These are phyloP conservation scores for Zonotrichia albicollis DNA, from an alignment of 2,797 vertebrate genomes.

Conservation along the genomic window DNA sequence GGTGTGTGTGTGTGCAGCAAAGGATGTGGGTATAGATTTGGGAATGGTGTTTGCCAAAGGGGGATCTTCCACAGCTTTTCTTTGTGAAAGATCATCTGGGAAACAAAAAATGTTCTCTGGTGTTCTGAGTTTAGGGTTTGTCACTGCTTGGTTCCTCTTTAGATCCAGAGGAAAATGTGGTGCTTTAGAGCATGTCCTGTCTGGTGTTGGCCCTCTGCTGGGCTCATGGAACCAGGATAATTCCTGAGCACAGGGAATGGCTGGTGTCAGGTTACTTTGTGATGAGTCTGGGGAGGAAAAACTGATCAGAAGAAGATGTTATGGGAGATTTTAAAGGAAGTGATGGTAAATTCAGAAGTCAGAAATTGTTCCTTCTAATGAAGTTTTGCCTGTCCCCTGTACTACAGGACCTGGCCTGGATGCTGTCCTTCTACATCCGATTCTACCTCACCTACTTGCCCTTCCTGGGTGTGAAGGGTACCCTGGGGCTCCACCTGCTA, in stretches of 20 bases:
- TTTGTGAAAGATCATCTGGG: not conserved
- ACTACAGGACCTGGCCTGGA: conserved; percentile 89
- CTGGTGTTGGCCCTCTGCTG: not conserved
- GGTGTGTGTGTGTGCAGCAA: not conserved
- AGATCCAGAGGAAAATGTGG: not conserved
- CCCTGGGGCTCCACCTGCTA: conserved; percentile 81
- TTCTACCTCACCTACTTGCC: conserved; percentile 82
- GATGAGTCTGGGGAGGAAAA: not conserved
- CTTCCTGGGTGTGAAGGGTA: conserved; percentile 81
- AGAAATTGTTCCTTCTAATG: not conserved
- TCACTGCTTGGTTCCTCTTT: not conserved
- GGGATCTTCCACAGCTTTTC: not conserved
- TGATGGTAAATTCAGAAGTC: not conserved
- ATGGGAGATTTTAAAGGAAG: not conserved
- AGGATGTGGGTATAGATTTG: not conserved
- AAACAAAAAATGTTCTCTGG: not conserved
- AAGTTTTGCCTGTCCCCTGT: not conserved
- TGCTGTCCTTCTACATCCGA: conserved; percentile 86
- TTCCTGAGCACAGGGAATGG: not conserved
- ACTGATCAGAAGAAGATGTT: not conserved
- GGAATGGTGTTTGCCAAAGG: not conserved
- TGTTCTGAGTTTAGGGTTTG: not conserved
- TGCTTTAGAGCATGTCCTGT: not conserved
- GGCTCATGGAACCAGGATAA: not conserved
- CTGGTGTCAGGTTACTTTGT: not conserved